Base-by-base conservation (phyloP, 2,113 vertebrate genomes). In the Piprites chloris region DNA sequence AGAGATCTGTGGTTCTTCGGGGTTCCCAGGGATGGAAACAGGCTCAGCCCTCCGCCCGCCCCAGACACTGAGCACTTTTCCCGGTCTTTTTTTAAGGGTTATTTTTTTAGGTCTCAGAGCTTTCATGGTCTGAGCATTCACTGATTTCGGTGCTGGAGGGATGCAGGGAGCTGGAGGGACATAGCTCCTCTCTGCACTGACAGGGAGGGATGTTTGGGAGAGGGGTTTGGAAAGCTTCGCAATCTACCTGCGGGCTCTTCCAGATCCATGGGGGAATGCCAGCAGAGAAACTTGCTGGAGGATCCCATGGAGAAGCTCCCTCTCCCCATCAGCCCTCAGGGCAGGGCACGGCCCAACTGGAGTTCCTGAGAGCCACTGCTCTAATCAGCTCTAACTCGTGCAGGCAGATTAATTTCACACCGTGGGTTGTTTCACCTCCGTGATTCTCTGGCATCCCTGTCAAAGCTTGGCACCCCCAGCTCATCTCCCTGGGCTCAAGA, bases 391-490 rank as follows among this genome's bases (percentile, higher is more conserved):
- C 9, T n/a, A 47, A 89, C 91, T 89, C 5, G 68, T 2, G 62
- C 66, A 5, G 66, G 22, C 1, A 3, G 49, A 61, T 56, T 5
- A 73, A 73, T 94, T 85, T 87, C 90, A 32, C 81, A 8, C 55
- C 9, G 0, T 0, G 1, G 7, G 27, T 6, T 20, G 28, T 58
- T 72, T 63, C 87, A 55, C 30, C 58, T 68, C 68, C 1, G 1
- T 1, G 2, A 1, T 9, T 56, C 71, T 32, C 24, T 0, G 0
- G 30, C 47, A 39, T 20, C 49, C 35, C 59, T 2, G 32, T 0
- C 0, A 0, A 47, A 44, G 28, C 49, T 11, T 3, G 39, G 37
- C 44, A 50, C 15, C 11, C 24, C 23, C 75, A 47, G 76, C 63
- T 47, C 68, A 6, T 16, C 71, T 13, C 87, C 12, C 0, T 1